These are phyloP conservation scores for Papilio elwesi DNA, from an alignment of 2,888 invertebrate species.

Conservation along the genomic window DNA sequence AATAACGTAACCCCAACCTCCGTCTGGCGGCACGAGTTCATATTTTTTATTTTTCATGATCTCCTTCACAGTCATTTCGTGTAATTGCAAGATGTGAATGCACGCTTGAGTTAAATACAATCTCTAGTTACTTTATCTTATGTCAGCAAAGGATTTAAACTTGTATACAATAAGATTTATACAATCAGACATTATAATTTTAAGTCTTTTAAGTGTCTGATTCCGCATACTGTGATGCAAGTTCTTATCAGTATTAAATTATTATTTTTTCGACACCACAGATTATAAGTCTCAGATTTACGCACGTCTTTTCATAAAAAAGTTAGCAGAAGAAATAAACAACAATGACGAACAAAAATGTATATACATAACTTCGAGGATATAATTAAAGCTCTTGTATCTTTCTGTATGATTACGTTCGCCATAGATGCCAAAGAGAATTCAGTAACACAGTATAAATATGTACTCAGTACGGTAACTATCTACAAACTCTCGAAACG, in stretches of 20 bases:
- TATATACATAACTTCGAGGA: neutral
- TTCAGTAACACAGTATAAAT: no score
- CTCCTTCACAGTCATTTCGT: conserved; percentile 53
- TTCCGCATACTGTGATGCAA: conserved; percentile 25
- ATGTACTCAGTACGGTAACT: no score
- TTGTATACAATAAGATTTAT: conserved; percentile 35
- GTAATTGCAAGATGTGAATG: conserved; percentile 40
- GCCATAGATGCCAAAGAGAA: no score
- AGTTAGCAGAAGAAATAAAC: neutral
- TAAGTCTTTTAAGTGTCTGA: conserved; percentile 26
- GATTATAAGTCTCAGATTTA: neutral
- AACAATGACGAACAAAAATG: neutral
- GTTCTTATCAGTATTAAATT: conserved; percentile 8
- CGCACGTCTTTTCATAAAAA: neutral
- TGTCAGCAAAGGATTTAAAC: conserved; percentile 38
- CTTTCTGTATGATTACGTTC: neutral
- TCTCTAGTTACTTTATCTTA: conserved; percentile 43
- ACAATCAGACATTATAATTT: conserved; percentile 19
- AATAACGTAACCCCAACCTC: conserved; percentile 89
- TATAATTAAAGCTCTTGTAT: neutral
- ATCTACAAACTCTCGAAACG: no score
- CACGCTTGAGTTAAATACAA: conserved; percentile 39
- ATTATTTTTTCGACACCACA: neutral
- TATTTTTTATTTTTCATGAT: conserved; percentile 53
- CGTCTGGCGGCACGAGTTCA: conserved; percentile 82